Conservation (phyloP, 2,113 vertebrate species). For the Ciconia boyciana region DNA sequence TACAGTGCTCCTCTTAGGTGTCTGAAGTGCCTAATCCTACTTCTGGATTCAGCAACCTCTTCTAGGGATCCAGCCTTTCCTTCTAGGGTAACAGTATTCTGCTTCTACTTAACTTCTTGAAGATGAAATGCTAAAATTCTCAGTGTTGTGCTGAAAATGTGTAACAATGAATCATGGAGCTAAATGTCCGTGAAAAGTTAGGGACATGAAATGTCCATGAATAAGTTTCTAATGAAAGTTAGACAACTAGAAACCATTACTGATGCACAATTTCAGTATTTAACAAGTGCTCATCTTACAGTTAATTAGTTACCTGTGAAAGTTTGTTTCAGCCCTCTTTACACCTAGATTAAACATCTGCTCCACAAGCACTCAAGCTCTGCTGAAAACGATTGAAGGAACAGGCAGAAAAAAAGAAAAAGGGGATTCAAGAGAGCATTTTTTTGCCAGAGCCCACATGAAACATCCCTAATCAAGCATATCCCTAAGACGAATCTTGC, state of each 20-base stretch:
- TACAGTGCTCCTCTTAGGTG: neutral
- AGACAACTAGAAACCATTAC: neutral
- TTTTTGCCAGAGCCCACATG: neutral
- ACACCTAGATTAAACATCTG: neutral
- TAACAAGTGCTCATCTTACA: neutral
- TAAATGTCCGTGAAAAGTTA: too few species aligned
- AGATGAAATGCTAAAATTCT: neutral
- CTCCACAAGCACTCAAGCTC: neutral
- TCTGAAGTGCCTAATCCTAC: neutral
- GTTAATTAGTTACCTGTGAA: neutral
- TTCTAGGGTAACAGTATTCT: neutral
- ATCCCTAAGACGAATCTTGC: neutral
- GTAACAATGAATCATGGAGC: neutral
- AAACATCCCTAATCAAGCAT: neutral
- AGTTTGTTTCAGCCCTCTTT: neutral
- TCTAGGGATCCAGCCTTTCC: neutral
- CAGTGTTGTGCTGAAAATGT: neutral
- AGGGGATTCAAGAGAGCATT: neutral
- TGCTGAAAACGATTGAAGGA: neutral
- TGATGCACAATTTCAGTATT: neutral
- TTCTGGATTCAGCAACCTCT: neutral
- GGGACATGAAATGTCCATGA: too few species aligned
- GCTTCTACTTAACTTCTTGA: neutral
- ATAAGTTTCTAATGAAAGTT: neutral
- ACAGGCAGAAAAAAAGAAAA: neutral